Evolutionary conservation across 64 coral and sea anemone species (phyloP).

Genomic region (Dendronephthya gigantea): DNA sequence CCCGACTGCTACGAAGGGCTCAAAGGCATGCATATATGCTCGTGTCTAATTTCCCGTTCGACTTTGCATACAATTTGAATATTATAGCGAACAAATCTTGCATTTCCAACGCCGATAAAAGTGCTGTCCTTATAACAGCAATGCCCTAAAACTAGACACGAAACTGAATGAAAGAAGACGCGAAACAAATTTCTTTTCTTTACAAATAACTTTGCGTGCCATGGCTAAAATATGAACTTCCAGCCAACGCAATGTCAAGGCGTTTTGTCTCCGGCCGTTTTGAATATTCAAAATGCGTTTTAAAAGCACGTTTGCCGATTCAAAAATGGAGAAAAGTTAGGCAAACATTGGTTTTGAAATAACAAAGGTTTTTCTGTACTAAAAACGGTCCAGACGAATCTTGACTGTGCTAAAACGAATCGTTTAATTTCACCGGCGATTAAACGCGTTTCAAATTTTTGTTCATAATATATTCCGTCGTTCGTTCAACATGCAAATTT

Average conservation of each 20-base stretch:
- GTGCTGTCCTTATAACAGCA: background rate
- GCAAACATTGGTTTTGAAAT: background rate
- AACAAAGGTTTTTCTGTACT: background rate
- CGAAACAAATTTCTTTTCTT: too few relatives aligned
- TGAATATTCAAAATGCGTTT: background rate
- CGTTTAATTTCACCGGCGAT: background rate
- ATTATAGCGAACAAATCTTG: background rate
- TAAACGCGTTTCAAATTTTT: background rate
- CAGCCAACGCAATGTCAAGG: too few relatives aligned
- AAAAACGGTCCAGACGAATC: background rate
- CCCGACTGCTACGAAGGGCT: too few relatives aligned
- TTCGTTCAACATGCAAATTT: slow-evolving; percentile 14
- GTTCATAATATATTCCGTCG: background rate
- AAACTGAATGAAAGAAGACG: too few relatives aligned
- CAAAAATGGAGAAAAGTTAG: background rate
- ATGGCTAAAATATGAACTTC: too few relatives aligned
- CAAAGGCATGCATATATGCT: too few relatives aligned
- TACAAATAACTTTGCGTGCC: too few relatives aligned
- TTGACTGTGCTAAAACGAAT: background rate
- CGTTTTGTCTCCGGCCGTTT: background rate
- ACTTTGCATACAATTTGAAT: background rate
- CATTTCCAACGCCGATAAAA: background rate
- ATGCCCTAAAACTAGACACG: background rate
- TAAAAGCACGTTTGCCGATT: background rate
- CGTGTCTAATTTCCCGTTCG: background rate